Evolutionary conservation across 2,888 invertebrate genomes (phyloP).

Genomic region (Neoitamus cyanurus): DNA sequence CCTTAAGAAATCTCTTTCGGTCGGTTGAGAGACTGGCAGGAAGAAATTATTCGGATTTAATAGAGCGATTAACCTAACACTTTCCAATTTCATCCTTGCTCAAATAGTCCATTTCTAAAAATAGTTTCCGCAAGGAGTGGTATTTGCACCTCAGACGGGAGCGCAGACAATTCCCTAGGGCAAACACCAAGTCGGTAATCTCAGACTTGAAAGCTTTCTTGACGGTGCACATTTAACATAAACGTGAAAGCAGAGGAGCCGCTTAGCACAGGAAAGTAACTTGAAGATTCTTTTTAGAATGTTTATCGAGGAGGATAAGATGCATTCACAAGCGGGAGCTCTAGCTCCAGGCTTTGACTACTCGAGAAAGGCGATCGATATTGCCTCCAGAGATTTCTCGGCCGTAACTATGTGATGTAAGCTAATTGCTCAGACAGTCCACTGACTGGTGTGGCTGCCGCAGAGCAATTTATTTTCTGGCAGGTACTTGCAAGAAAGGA

Average conservation of each 20-base stretch:
- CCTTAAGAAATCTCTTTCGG: not conserved
- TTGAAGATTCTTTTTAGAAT: constrained; percentile 13
- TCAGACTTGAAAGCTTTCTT: not conserved
- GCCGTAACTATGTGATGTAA: not conserved
- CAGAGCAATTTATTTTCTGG: not conserved
- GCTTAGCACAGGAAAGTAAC: not conserved
- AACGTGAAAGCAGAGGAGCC: not conserved
- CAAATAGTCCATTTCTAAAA: not conserved
- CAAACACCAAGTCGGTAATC: not conserved
- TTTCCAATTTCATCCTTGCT: constrained; percentile 22
- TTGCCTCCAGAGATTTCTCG: not conserved
- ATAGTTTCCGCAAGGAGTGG: not conserved
- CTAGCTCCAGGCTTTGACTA: not conserved
- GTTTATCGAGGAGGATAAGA: not conserved
- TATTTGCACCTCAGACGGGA: not conserved
- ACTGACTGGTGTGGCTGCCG: not conserved
- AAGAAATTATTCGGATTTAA: not conserved
- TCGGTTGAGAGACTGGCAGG: not conserved
- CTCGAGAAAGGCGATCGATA: constrained; percentile 13
- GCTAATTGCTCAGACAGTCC: not conserved
- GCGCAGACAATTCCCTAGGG: not conserved
- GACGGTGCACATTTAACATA: constrained; percentile 9
- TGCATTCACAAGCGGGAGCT: not conserved
- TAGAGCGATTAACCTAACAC: constrained; percentile 22
- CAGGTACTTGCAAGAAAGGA: not conserved